Conservation (phyloP, 2,113 vertebrate genomes). For the Microcebus tavaratra region DNA sequence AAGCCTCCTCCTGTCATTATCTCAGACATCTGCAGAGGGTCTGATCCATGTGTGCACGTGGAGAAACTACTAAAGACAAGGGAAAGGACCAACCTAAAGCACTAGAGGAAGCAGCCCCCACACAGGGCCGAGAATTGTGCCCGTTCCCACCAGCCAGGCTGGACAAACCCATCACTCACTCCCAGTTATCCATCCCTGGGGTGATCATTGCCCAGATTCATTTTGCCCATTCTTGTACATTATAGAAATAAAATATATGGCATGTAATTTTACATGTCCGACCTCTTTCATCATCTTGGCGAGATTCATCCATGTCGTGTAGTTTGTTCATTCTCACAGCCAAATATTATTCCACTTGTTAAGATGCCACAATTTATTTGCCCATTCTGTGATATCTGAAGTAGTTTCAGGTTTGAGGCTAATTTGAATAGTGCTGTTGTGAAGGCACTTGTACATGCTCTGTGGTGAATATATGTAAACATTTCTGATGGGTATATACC, state of each 20-base stretch:
- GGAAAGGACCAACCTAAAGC: background rate
- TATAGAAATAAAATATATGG: background rate
- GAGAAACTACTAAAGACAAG: background rate
- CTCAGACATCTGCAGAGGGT: background rate
- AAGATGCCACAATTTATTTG: background rate
- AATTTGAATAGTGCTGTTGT: background rate
- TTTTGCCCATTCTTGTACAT: background rate
- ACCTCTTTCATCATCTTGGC: background rate
- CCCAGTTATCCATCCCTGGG: no score
- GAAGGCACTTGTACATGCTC: background rate
- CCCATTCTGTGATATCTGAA: background rate
- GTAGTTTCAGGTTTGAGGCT: background rate
- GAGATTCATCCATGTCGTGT: background rate
- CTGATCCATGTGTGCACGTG: background rate
- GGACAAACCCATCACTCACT: background rate
- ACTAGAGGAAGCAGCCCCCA: background rate
- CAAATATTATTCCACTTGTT: background rate
- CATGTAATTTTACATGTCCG: background rate
- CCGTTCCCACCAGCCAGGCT: background rate
- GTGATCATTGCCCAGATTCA: background rate
- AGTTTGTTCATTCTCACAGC: background rate
- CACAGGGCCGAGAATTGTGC: background rate
- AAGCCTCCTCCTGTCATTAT: background rate
- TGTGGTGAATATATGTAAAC: background rate
- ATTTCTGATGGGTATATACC: background rate